Evolutionary conservation across 2,113 vertebrate genomes (phyloP).

Genomic region (Chamaetylas fuelleborni): DNA sequence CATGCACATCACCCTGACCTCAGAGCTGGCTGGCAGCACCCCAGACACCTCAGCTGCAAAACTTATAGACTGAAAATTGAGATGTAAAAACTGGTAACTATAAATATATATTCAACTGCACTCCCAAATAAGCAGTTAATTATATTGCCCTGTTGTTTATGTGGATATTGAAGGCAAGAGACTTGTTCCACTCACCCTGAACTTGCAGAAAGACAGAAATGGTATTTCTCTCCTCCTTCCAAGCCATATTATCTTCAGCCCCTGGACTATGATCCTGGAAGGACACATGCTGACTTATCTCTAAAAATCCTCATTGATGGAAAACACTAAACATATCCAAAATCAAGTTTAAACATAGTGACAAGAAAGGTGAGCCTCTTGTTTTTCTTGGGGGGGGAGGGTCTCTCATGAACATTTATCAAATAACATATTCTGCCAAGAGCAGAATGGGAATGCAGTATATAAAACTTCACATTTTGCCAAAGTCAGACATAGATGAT

Average conservation of each 20-base stretch:
- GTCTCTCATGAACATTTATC: neutral
- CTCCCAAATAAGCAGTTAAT: neutral
- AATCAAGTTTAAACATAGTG: neutral
- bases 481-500: neutral
- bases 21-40: neutral
- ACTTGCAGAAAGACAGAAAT: neutral
- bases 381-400: neutral
- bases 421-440: neutral
- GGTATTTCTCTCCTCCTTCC: neutral
- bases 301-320: neutral
- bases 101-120: neutral
- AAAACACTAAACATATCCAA: neutral
- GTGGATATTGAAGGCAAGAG: neutral
- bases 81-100: neutral
- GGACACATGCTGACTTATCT: neutral
- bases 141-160: neutral
- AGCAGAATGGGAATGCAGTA: neutral
- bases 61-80: neutral
- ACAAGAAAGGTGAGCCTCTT: neutral
- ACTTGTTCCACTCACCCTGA: neutral
- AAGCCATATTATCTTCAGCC: neutral
- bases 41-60: neutral
- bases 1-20: accelerated
- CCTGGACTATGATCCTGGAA: neutral
- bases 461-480: neutral